These are phyloP conservation scores for Pimephales promelas DNA, from an alignment of 2,113 vertebrate genomes.

Conservation along the genomic window DNA sequence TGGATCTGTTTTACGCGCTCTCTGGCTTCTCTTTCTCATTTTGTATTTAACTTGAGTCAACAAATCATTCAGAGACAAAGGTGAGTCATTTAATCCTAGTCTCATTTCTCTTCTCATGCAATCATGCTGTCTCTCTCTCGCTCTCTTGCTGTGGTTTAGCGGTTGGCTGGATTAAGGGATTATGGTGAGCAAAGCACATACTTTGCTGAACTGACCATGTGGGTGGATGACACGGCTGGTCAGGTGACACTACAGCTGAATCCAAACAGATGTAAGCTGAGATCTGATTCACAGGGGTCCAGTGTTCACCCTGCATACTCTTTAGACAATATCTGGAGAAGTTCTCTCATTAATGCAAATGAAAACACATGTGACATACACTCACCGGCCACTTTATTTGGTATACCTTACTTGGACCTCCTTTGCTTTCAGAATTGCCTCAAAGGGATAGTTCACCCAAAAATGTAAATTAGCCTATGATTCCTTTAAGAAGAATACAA, in stretches of 20 bases:
- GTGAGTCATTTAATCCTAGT: neutral
- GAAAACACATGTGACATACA: too few species aligned
- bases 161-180: constrained; percentile 53
- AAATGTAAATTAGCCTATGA: too few species aligned
- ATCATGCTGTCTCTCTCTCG: constrained; percentile 1
- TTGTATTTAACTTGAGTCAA: constrained; percentile 33
- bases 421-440: too few species aligned
- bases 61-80: constrained; percentile 28
- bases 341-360: too few species aligned
- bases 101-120: constrained; percentile 3
- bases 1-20: neutral
- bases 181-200: constrained; percentile 39
- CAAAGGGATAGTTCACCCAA: too few species aligned
- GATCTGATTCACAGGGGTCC: constrained; percentile 1
- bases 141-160: constrained; percentile 14
- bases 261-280: neutral
- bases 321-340: neutral
- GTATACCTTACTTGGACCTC: too few species aligned
- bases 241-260: constrained; percentile 45
- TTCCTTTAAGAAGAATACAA: too few species aligned
- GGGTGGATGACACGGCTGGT: constrained; percentile 38
- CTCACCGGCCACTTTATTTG: too few species aligned
- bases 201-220: constrained; percentile 23
- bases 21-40: constrained; percentile 2
- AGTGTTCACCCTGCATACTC: neutral